phyloP scores from a whole-genome alignment of 2,797 vertebrate genomes.

The Denticeps clupeoides region DNA sequence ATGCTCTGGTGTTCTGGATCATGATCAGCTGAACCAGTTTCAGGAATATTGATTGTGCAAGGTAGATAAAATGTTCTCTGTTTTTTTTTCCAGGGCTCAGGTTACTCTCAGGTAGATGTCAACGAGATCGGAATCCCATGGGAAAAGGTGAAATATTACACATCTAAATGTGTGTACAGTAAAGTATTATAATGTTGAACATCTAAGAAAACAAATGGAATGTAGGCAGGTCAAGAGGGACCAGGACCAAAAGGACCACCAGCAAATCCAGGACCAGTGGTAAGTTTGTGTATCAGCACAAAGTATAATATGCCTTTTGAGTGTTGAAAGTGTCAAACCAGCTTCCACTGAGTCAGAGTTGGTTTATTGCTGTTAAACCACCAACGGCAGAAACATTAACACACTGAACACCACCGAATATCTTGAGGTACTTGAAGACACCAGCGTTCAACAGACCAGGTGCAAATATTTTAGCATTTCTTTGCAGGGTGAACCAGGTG shows the following conservation, averaged over 20 bases:
- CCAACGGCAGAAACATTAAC: too few species aligned
- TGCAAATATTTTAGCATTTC: neutral
- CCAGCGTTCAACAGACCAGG: neutral
- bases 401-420: too few species aligned
- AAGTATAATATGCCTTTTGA: too few species aligned
- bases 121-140: constrained; percentile 23
- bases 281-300: constrained; percentile 19
- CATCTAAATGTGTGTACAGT: neutral
- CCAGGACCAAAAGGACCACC: constrained; percentile 25
- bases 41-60: too few species aligned
- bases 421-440: too few species aligned
- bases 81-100: constrained; percentile 23
- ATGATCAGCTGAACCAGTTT: too few species aligned
- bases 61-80: too few species aligned
- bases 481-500: constrained; percentile 35
- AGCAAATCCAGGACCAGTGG: constrained; percentile 32
- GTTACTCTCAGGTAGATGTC: constrained; percentile 18
- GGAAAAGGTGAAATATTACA: constrained; percentile 34
- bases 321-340: too few species aligned
- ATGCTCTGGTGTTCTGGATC: too few species aligned
- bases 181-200: neutral
- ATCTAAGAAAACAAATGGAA: neutral
- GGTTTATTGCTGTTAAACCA: too few species aligned
- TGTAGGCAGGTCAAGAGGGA: constrained; percentile 32
- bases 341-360: too few species aligned